Conservation (phyloP, 2,797 vertebrate species). For the Sebastes variabilis region DNA sequence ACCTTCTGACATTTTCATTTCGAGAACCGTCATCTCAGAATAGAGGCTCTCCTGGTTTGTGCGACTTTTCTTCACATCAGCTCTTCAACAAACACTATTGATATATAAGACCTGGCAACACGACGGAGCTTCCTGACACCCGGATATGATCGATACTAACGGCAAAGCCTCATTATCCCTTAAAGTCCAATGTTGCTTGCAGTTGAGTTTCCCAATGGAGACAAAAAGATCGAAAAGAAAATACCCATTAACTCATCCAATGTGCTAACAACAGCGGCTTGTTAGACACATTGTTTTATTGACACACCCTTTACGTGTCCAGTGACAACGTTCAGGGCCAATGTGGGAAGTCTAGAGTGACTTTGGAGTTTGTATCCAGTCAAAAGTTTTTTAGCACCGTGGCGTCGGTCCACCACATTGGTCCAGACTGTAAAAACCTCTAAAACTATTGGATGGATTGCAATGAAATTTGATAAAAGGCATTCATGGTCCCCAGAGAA, state of each 20-base stretch:
- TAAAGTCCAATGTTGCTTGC: constrained; percentile 30
- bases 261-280: neutral
- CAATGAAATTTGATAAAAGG: neutral
- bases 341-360: neutral
- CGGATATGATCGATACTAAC: constrained; percentile 30
- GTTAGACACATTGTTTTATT: neutral
- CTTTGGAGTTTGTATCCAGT: neutral
- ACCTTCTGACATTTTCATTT: neutral
- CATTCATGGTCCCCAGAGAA: neutral
- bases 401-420: neutral
- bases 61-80: neutral
- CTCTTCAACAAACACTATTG: constrained; percentile 7
- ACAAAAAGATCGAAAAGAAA: constrained; percentile 14
- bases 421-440: neutral
- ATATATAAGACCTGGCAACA: constrained; percentile 15
- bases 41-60: neutral
- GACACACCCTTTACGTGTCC: neutral
- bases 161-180: constrained; percentile 35
- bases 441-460: neutral
- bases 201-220: constrained; percentile 14
- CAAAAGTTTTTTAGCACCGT: neutral
- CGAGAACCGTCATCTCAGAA: neutral
- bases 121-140: constrained; percentile 15
- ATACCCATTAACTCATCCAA: constrained; percentile 3
- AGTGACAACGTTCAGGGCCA: neutral